Base-by-base conservation (phyloP, 2,888 invertebrate genomes). In the Agriotes lineatus region DNA sequence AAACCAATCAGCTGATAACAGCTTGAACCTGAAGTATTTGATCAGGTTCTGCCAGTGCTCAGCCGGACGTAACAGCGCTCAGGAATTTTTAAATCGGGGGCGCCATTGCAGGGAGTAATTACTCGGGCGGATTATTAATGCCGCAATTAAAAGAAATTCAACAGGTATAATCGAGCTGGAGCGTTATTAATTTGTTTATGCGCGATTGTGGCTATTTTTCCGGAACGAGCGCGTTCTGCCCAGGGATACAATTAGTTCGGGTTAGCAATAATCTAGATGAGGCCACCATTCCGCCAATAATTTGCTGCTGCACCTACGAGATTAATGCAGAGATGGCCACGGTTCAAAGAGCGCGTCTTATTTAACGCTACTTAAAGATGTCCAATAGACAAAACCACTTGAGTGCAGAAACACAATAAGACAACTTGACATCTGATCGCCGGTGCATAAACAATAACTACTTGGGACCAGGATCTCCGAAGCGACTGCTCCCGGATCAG, bases 301-400 rank as follows among this genome's bases (percentile, higher is more conserved):
- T 76, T 73, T 70, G 66, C 69, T 73, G 72, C 77, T 78, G 77
- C 77, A 72, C 77, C 79, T 76, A 74, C 72, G 70, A 72, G 73
- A 74, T 72, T 75, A 75, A 72, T 72, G 64, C 74, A 65, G 70
- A 73, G 78, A 77, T 78, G 77, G 76, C 74, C 74, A 80, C 78
- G 78, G 77, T 78, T 79, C 77, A 76, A 66, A 70, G 72, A 76
- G 73, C 76, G 72, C 74, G 76, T 77, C 79, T 79, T 78, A 79
- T 80, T 80, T 80, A 78, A 80, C 79, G 80, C 80, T 76, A 77
- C 78, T 79, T 80, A 76, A 76, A 77, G 79, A 79, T 77, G 79
- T 76, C 78, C 78, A 77, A 76, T 79, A 78, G 77, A 77, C 76
- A 73, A 77, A 76, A 77, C 77, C 77, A 75, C 73, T 74, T 74